phyloP scores from a whole-genome alignment of 1,140 invertebrate species.

The Papilio glaucus region DNA sequence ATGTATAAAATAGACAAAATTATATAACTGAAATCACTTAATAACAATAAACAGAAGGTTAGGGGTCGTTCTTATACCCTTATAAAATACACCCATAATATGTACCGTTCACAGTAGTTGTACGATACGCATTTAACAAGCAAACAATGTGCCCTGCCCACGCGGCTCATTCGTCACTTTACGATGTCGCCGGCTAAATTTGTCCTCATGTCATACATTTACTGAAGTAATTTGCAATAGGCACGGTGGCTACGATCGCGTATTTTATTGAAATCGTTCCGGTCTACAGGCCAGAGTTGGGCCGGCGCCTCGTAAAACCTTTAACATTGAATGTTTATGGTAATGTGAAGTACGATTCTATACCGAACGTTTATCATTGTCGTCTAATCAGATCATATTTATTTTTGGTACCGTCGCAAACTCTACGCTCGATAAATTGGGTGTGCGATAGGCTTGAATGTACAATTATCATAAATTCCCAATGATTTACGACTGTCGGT shows the following conservation, averaged over 20 bases:
- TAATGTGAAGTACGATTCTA: conserved; percentile 45
- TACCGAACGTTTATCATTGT: conserved; percentile 17
- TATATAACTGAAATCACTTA: neutral
- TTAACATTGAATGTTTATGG: conserved; percentile 60
- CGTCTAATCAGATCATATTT: conserved; percentile 19
- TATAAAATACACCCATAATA: conserved; percentile 4
- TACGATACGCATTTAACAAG: conserved; percentile 46
- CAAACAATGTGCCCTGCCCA: conserved; percentile 72
- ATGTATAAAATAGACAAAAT: no score
- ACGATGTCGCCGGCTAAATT: conserved; percentile 59
- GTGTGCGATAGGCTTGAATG: conserved; percentile 1
- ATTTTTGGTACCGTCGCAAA: conserved; percentile 18
- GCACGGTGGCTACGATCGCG: conserved; percentile 38
- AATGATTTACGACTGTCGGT: conserved; percentile 15
- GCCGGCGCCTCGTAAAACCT: conserved; percentile 43
- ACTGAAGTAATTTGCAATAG: conserved; percentile 48
- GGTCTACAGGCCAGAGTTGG: conserved; percentile 50
- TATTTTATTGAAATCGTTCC: conserved; percentile 51
- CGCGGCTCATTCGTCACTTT: conserved; percentile 62
- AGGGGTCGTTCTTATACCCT: neutral
- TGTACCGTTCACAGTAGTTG: conserved; percentile 36
- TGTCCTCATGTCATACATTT: conserved; percentile 51
- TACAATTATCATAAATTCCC: conserved; percentile 13
- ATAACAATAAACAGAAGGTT: conserved; percentile 1
- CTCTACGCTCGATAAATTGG: neutral